Evolutionary conservation across 2,113 vertebrate species (phyloP).

Genomic region (Pterocles gutturalis): DNA sequence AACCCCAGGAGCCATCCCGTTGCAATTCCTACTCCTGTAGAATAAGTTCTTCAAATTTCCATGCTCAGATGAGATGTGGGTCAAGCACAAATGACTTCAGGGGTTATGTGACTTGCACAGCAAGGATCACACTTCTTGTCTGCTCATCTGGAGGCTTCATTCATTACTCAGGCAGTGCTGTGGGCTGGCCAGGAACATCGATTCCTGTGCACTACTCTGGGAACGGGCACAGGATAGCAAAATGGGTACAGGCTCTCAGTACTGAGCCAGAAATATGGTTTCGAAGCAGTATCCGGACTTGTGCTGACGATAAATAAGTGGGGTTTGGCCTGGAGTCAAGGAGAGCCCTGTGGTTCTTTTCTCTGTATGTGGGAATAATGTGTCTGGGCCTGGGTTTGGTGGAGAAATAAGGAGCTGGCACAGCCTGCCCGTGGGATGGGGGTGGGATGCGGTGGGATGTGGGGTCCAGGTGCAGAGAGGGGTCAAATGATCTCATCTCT

Average conservation of each 20-base stretch:
- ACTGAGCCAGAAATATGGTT: neutral
- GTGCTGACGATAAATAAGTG: neutral
- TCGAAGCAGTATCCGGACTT: neutral
- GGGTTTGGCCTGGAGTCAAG: neutral
- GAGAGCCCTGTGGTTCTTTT: neutral
- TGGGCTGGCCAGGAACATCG: neutral
- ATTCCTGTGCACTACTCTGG: accelerated
- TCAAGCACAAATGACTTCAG: neutral
- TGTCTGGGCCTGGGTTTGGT: neutral
- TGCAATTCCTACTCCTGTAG: neutral
- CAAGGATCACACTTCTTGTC: neutral
- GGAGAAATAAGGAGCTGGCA: neutral
- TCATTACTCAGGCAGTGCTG: neutral
- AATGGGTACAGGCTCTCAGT: accelerated
- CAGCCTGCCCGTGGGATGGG: neutral
- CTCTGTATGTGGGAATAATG: neutral
- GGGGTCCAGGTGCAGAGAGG: too few species aligned
- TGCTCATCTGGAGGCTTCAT: neutral
- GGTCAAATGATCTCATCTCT: neutral
- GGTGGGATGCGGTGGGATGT: accelerated
- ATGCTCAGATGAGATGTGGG: neutral
- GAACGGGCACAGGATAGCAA: accelerated
- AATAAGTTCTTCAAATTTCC: neutral
- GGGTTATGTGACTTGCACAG: accelerated
- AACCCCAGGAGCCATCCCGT: neutral